These are phyloP conservation scores for Orycteropus afer DNA, from an alignment of 2,113 vertebrate species.

Conservation along the genomic window DNA sequence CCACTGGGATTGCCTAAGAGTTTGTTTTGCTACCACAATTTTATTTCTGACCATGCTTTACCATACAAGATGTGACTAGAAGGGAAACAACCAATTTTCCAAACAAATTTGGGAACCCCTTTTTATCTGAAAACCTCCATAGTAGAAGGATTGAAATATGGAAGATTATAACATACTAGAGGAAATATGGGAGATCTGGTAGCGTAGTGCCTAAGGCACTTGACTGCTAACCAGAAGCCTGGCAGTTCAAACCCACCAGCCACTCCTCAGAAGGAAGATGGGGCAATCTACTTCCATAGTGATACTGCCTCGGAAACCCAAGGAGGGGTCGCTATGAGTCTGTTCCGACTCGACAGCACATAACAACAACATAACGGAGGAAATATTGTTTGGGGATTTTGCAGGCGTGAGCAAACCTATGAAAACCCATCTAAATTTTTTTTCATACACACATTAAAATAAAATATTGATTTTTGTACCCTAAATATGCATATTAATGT, in stretches of 20 bases:
- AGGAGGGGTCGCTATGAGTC: too few species aligned
- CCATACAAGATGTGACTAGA: not conserved
- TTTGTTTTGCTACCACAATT: not conserved
- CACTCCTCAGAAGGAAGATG: too few species aligned
- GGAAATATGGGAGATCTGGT: too few species aligned
- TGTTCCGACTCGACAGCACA: too few species aligned
- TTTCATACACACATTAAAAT: not conserved
- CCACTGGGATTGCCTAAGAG: not conserved
- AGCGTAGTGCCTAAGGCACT: too few species aligned
- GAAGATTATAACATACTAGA: not conserved
- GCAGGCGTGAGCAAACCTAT: not conserved
- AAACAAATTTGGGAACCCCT: not conserved
- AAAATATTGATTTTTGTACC: slow-evolving; percentile 14
- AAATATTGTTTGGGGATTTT: not conserved
- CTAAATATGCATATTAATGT: not conserved
- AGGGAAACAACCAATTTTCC: not conserved
- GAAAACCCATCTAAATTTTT: not conserved
- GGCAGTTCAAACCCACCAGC: too few species aligned
- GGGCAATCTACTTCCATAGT: too few species aligned
- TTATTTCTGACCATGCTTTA: slow-evolving; percentile 7
- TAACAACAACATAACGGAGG: too few species aligned
- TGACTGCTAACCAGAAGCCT: too few species aligned
- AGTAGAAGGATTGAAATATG: not conserved
- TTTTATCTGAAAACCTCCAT: not conserved
- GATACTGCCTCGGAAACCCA: too few species aligned